These are phyloP conservation scores for Spinibarbus caldwelli DNA, from an alignment of 2,797 vertebrate genomes.

Conservation along the genomic window DNA sequence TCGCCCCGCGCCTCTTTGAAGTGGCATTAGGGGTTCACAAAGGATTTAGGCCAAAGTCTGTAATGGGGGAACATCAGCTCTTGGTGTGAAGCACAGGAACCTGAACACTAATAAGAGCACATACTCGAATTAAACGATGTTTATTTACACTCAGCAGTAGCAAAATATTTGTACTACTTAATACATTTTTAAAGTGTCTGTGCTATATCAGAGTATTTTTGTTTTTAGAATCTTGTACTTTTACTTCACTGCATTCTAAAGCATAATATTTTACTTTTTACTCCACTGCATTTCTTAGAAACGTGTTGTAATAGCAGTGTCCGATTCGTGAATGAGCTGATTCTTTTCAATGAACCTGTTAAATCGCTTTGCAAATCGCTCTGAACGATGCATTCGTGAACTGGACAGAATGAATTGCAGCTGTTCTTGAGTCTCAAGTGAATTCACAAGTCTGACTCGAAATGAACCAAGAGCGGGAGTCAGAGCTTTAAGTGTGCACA, in stretches of 20 bases:
- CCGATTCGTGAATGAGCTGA: too few species aligned
- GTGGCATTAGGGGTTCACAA: conserved; percentile 38
- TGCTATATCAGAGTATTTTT: neutral
- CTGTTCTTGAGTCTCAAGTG: too few species aligned
- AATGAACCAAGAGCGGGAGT: too few species aligned
- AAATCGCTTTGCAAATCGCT: too few species aligned
- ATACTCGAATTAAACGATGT: neutral
- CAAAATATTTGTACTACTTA: neutral
- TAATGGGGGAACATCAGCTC: conserved; percentile 33
- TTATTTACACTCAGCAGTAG: neutral
- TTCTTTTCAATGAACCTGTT: too few species aligned
- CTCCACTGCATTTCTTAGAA: too few species aligned
- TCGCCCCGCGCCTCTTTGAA: conserved; percentile 43
- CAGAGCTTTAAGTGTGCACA: too few species aligned
- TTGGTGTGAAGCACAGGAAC: conserved; percentile 9
- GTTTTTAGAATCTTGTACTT: neutral
- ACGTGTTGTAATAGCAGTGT: too few species aligned
- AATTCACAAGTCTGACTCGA: too few species aligned
- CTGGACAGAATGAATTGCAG: too few species aligned
- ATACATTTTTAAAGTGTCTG: neutral
- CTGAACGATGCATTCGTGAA: too few species aligned
- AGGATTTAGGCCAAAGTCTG: conserved; percentile 41
- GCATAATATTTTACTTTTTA: too few species aligned
- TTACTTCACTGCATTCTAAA: neutral
- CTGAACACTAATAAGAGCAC: neutral